Base-by-base conservation (phyloP, 2,113 vertebrate genomes). In the Chaetops frenatus region DNA sequence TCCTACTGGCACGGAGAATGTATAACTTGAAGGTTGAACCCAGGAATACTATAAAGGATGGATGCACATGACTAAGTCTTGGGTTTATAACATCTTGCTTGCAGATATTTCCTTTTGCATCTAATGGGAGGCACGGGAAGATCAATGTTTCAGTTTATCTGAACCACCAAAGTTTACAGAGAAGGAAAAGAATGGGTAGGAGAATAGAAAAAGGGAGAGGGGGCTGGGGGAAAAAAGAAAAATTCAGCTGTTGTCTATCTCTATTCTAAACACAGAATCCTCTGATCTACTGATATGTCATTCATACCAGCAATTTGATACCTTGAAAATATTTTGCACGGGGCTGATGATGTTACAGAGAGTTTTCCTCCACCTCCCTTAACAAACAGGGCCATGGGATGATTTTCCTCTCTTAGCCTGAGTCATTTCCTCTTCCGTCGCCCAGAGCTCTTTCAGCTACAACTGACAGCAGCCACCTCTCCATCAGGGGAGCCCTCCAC, bases 391-490 rank as follows among this genome's bases (percentile, higher is more conserved):
- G 53, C 94, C 94, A 91, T 79, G 15, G 4, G 84, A 90, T 95
- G 84, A 93, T 95, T 96, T 96, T 94, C 93, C 86, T 91, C 81
- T 64, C 70, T 56, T 33, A 90, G 80, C 74, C 88, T 96, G 97
- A 97, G 87, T 95, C 95, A 96, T 92, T 96, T 97, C 96, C 95
- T 84, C 92, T 96, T 95, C 93, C n/a, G 20, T 64, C 1, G 4
- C 90, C 90, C 88, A 11, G 28, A 90, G 90, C 83, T 64, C 82
- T 85, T 79, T 86, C 40, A 95, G 90, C 71, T 83, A 10, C 77
- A 58, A 12, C 21, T 83, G 90, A 74, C 93, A 88, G 76, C 47
- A 92, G 91, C 70, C 60, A 91, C 61, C 80, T 86, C 90, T 87
- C 57, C 90, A 83, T 48, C 77, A 25, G 2, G 1, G 66, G 70